Percentiles rank a stretch among this genome's conserved stretches.
These are phyloP conservation scores for Stegodyphus mimosarum DNA, from an alignment of 1,140 invertebrate species.

Conservation along the genomic window DNA sequence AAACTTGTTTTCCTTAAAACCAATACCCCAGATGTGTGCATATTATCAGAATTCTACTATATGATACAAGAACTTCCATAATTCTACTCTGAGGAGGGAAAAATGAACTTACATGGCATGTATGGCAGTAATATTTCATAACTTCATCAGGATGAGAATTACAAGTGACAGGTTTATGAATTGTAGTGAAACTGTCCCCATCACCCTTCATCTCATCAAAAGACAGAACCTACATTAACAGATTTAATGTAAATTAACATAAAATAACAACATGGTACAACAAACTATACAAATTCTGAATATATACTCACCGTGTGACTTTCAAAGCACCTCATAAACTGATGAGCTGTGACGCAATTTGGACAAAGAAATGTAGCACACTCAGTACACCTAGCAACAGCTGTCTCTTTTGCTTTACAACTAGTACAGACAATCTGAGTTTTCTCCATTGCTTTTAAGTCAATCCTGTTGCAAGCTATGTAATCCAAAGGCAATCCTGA, in stretches of 20 bases:
- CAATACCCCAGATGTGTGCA: too few relatives aligned
- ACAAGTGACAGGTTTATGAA: constrained; percentile 86
- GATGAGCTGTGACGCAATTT: constrained; percentile 93
- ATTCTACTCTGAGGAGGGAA: not conserved
- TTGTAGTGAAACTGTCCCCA: constrained; percentile 75
- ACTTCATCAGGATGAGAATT: constrained; percentile 80
- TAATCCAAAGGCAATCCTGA: constrained; percentile 83
- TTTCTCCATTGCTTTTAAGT: constrained; percentile 82
- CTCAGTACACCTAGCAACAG: constrained; percentile 90
- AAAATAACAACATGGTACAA: not conserved
- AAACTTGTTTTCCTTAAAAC: too few relatives aligned
- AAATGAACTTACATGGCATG: constrained; percentile 76
- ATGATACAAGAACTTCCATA: not conserved
- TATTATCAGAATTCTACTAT: not conserved
- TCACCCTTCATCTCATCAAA: constrained; percentile 87
- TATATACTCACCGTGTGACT: constrained; percentile 75
- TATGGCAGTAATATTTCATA: constrained; percentile 84
- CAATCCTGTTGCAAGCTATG: constrained; percentile 84
- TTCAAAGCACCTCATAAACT: constrained; percentile 92
- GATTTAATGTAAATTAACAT: not conserved
- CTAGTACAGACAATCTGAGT: constrained; percentile 84
- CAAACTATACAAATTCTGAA: not conserved
- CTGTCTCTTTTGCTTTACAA: constrained; percentile 88
- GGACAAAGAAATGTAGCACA: constrained; percentile 93
- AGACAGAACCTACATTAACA: constrained; percentile 76